Percentiles rank a stretch among this genome's conserved stretches.
These are phyloP conservation scores for Orthosia gracilis DNA, from an alignment of 2,888 invertebrate genomes.

Conservation along the genomic window DNA sequence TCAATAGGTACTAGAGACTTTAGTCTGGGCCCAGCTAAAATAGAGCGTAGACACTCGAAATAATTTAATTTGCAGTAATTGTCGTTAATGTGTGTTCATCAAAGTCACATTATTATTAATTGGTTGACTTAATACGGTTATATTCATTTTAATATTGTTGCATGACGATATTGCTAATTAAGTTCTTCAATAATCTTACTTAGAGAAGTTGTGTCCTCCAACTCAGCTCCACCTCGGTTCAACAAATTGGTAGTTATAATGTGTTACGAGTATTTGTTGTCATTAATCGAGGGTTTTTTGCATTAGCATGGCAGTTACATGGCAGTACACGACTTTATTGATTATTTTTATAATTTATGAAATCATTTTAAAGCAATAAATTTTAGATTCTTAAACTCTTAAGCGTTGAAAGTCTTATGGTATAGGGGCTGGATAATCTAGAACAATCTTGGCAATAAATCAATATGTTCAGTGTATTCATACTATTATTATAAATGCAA, in stretches of 20 bases:
- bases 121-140: conserved; percentile 2
- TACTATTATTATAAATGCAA: no score
- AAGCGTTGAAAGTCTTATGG: no score
- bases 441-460: not conserved
- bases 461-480: not conserved
- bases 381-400: no score
- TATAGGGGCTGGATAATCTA: no score
- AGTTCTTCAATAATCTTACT: not conserved
- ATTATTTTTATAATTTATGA: no score
- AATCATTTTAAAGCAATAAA: no score
- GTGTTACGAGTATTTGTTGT: no score
- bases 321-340: no score
- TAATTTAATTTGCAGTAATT: conserved; percentile 20
- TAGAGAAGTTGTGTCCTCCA: not conserved
- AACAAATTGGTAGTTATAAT: no score
- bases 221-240: no score
- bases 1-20: conserved; percentile 8
- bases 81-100: conserved; percentile 10
- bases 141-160: not conserved
- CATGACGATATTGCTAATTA: not conserved
- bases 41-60: conserved; percentile 1
- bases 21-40: not conserved
- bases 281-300: no score
- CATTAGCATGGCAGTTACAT: no score
- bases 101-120: conserved; percentile 3